phyloP scores from a whole-genome alignment of 2,113 vertebrate genomes.

The Myiozetetes cayanensis region DNA sequence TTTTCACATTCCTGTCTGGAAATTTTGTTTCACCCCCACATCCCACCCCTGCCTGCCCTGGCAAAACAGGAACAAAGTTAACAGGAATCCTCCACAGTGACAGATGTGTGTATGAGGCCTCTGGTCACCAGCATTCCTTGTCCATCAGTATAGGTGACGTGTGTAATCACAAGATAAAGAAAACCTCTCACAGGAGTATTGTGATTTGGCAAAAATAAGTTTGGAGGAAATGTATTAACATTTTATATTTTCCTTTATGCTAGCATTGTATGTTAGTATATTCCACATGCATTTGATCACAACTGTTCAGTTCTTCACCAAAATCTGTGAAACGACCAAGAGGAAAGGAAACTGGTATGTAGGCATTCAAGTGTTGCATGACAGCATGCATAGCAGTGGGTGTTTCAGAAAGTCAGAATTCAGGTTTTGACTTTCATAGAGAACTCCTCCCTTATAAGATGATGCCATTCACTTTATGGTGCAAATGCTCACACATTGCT shows the following conservation, averaged over 20 bases:
- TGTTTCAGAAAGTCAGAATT: neutral
- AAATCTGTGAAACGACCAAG: neutral
- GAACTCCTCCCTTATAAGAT: neutral
- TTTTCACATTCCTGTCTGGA: neutral
- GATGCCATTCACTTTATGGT: neutral
- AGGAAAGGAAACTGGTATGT: neutral
- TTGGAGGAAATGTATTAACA: neutral
- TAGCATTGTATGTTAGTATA: neutral
- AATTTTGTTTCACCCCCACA: neutral
- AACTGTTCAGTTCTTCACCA: neutral
- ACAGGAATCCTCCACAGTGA: neutral
- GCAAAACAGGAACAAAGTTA: neutral
- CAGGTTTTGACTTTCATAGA: neutral
- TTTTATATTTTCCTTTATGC: neutral
- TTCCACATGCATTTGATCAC: neutral
- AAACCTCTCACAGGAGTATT: neutral
- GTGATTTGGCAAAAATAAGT: neutral
- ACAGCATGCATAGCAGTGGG: neutral
- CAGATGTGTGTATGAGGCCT: neutral
- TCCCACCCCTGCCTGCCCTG: accelerated
- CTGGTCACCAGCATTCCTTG: neutral
- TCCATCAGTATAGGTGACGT: neutral
- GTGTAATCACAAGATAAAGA: neutral
- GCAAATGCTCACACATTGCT: neutral
- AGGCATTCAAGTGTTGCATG: neutral